Evolutionary conservation across 2,888 invertebrate species (phyloP).

Genomic region (Nycteola revayana): DNA sequence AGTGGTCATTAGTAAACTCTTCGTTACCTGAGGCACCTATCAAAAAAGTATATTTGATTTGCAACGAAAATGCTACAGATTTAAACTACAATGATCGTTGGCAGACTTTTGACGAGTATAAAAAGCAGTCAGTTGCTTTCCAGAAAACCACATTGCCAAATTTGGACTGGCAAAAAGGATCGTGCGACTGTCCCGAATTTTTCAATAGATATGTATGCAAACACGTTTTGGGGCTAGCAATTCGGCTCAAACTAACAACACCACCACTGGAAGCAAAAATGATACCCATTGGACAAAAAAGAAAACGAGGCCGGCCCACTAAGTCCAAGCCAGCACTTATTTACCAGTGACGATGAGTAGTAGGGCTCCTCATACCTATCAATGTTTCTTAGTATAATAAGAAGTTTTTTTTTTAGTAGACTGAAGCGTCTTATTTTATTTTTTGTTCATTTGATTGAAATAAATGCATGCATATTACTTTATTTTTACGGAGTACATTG

Average conservation of each 20-base stretch:
- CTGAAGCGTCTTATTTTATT: too few relatives aligned
- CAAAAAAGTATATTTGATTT: constrained; percentile 4
- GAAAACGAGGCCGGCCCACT: too few relatives aligned
- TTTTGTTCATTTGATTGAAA: too few relatives aligned
- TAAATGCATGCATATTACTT: too few relatives aligned
- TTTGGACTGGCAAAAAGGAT: constrained; percentile 3
- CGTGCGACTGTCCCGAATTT: constrained; percentile 11
- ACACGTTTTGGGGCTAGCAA: constrained; percentile 8
- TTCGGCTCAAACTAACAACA: constrained; percentile 4
- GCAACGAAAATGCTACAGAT: constrained; percentile 2
- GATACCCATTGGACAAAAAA: neutral
- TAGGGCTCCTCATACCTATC: too few relatives aligned
- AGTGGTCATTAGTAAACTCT: too few relatives aligned
- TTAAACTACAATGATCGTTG: constrained; percentile 1
- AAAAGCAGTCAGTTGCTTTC: neutral
- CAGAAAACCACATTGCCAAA: constrained; percentile 5
- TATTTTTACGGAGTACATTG: too few relatives aligned
- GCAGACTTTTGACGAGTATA: constrained; percentile 7
- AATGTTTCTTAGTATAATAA: too few relatives aligned
- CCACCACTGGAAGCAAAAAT: constrained; percentile 6
- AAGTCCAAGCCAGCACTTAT: too few relatives aligned
- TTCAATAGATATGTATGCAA: constrained; percentile 11
- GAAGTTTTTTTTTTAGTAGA: too few relatives aligned
- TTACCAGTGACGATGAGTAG: too few relatives aligned
- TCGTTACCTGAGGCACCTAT: neutral